phyloP scores from a whole-genome alignment of 92 coral and sea anemone genomes.

The Virgularia gustaviana region DNA sequence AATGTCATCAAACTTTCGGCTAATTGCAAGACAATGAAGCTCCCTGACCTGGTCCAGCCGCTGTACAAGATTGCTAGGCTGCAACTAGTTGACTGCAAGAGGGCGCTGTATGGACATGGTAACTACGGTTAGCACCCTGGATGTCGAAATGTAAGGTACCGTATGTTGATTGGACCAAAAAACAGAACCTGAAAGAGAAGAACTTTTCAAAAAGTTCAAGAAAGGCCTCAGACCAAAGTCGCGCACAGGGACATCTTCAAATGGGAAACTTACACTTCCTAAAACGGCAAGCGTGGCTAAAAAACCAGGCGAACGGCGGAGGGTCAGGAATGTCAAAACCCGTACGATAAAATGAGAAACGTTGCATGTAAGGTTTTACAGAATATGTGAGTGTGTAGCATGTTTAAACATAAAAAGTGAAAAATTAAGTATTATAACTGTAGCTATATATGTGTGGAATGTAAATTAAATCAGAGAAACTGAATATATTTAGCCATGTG shows the following conservation, averaged over 20 bases:
- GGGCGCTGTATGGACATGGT: slow-evolving; percentile 1
- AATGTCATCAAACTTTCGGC: slow-evolving; percentile 16
- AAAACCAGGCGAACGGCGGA: not conserved
- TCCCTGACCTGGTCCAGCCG: slow-evolving; percentile 2
- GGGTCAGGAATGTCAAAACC: too few species aligned
- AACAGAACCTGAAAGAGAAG: not conserved
- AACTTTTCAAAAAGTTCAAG: not conserved
- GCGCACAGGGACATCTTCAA: not conserved
- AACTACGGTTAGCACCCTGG: slow-evolving; percentile 10
- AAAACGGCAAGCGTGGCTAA: not conserved
- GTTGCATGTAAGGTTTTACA: too few species aligned
- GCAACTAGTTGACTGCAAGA: not conserved
- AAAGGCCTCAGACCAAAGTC: too few species aligned
- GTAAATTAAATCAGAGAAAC: too few species aligned
- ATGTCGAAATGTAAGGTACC: not conserved
- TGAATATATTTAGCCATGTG: too few species aligned
- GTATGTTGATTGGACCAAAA: not conserved
- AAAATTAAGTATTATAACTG: too few species aligned
- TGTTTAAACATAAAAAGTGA: too few species aligned
- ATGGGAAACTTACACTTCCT: not conserved
- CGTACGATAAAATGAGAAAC: too few species aligned
- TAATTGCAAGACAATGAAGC: slow-evolving; percentile 10
- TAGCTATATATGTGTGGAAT: too few species aligned
- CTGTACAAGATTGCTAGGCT: not conserved
- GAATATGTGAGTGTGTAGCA: too few species aligned